Conservation (phyloP, 2,113 vertebrate genomes). For the Dermatemys mawii region DNA sequence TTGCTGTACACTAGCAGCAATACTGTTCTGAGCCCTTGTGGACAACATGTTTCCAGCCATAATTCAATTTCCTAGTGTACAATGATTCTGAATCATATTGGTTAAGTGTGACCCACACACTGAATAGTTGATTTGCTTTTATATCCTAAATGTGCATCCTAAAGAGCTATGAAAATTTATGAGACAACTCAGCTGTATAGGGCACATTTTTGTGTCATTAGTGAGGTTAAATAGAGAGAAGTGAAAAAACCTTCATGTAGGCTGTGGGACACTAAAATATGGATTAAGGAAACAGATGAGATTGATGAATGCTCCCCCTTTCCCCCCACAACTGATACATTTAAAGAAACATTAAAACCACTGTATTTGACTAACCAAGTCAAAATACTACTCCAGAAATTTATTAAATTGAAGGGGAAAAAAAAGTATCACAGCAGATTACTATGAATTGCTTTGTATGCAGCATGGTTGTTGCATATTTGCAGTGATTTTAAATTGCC, state of each 20-base stretch:
- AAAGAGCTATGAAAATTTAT: background rate
- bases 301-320: background rate
- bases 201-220: background rate
- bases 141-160: background rate
- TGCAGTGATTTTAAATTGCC: slow-evolving; percentile 42
- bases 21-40: background rate
- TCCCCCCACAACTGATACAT: background rate
- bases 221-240: background rate
- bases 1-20: background rate
- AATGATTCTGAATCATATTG: background rate
- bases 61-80: background rate
- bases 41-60: background rate
- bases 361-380: slow-evolving; percentile 39
- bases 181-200: background rate
- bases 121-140: background rate
- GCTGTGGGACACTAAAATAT: background rate
- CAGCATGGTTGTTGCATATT: slow-evolving; percentile 39
- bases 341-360: slow-evolving; percentile 31
- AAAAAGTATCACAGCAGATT: slow-evolving; percentile 48
- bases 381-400: slow-evolving; percentile 44
- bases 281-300: background rate
- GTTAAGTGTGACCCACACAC: background rate
- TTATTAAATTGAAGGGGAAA: slow-evolving; percentile 22
- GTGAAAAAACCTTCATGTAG: background rate
- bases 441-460: slow-evolving; percentile 21